Evolutionary conservation across 2,888 invertebrate species (phyloP).

Genomic region (Acrobasis suavella): DNA sequence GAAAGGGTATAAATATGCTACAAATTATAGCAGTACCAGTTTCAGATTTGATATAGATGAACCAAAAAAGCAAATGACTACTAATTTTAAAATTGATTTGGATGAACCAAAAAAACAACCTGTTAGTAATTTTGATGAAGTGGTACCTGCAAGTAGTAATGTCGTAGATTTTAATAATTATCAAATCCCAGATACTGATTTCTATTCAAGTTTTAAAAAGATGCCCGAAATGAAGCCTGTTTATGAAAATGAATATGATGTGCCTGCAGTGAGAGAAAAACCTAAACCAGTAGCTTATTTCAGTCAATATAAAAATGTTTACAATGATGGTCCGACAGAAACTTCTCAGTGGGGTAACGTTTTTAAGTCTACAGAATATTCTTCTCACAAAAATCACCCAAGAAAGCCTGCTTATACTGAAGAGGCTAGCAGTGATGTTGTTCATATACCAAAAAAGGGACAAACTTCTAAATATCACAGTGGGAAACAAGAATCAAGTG

Average conservation of each 20-base stretch:
- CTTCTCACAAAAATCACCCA: slow-evolving; percentile 51
- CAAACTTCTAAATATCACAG: slow-evolving; percentile 44
- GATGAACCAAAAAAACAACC: slow-evolving; percentile 55
- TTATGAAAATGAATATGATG: slow-evolving; percentile 50
- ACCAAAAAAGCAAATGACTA: slow-evolving; percentile 52
- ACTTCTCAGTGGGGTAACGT: slow-evolving; percentile 65
- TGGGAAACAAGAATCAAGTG: slow-evolving; percentile 52
- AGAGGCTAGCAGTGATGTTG: slow-evolving; percentile 55
- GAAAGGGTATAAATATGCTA: slow-evolving; percentile 65
- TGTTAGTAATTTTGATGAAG: slow-evolving; percentile 54
- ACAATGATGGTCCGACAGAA: slow-evolving; percentile 50
- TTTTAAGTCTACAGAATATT: slow-evolving; percentile 57
- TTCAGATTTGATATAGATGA: slow-evolving; percentile 58
- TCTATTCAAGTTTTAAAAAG: slow-evolving; percentile 53
- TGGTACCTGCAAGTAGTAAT: slow-evolving; percentile 65
- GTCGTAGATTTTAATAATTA: slow-evolving; percentile 54
- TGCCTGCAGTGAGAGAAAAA: slow-evolving; percentile 49
- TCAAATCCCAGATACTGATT: slow-evolving; percentile 55
- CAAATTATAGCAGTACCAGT: slow-evolving; percentile 61
- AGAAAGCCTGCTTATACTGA: slow-evolving; percentile 52
- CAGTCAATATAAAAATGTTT: slow-evolving; percentile 57
- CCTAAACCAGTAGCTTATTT: slow-evolving; percentile 56
- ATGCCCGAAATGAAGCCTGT: slow-evolving; percentile 50
- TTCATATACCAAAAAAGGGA: slow-evolving; percentile 66
- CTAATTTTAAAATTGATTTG: slow-evolving; percentile 55